These are phyloP conservation scores for Furnarius figulus DNA, from an alignment of 2,113 vertebrate species.

Conservation along the genomic window DNA sequence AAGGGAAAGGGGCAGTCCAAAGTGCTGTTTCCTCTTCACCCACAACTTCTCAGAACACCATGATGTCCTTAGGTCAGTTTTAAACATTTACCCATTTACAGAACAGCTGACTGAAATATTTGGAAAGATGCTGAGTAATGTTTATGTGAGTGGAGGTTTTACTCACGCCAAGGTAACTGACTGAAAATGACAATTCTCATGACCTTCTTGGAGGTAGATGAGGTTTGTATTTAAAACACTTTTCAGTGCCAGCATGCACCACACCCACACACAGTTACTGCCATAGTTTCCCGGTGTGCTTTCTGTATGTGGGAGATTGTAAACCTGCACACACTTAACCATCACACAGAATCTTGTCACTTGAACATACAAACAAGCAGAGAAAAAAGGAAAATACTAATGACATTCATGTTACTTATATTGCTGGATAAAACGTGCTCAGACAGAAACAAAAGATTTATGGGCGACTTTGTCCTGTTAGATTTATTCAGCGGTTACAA, in stretches of 20 bases:
- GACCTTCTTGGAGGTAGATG: not conserved
- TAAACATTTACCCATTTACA: not conserved
- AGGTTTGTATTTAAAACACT: not conserved
- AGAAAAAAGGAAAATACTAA: not conserved
- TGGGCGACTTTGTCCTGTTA: not conserved
- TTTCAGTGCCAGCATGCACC: not conserved
- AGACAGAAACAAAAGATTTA: not conserved
- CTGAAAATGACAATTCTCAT: not conserved
- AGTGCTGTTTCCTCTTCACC: not conserved
- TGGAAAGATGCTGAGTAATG: not conserved
- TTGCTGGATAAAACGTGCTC: not conserved
- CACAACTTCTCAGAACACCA: not conserved
- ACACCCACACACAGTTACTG: not conserved
- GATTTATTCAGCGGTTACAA: not conserved
- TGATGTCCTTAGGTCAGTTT: not conserved
- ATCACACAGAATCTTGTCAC: not conserved
- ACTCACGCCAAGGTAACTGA: not conserved
- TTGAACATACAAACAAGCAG: not conserved
- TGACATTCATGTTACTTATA: not conserved
- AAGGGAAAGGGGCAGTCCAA: not conserved
- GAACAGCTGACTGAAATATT: not conserved
- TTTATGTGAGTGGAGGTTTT: not conserved
- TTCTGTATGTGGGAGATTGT: not conserved
- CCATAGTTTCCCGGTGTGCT: not conserved
- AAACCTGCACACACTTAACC: accelerated